phyloP scores from a whole-genome alignment of 2,797 vertebrate genomes.

The Halcyon badia region DNA sequence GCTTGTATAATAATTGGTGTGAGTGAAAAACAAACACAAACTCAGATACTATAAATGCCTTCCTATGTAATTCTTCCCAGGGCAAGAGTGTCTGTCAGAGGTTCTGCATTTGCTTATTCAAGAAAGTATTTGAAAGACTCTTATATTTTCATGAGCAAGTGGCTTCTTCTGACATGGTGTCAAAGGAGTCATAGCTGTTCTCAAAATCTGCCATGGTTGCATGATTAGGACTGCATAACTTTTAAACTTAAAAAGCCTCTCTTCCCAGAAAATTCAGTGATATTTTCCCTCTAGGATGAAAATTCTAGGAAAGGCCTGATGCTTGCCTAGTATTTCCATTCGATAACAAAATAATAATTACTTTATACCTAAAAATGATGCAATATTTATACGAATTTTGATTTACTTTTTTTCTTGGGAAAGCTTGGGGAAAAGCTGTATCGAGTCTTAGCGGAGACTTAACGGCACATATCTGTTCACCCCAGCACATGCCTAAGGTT shows the following conservation, averaged over 20 bases:
- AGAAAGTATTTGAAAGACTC: slow-evolving; percentile 4
- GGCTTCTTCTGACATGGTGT: slow-evolving; percentile 3
- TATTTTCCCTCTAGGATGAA: slow-evolving; percentile 29
- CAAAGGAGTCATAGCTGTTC: slow-evolving; percentile 22
- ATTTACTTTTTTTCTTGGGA: not conserved
- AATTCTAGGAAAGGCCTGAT: not conserved
- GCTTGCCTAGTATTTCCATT: not conserved
- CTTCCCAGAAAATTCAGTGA: slow-evolving; percentile 9
- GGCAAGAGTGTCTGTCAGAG: not conserved
- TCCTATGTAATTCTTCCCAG: not conserved
- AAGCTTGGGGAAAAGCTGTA: not conserved
- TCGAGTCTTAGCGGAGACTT: not conserved
- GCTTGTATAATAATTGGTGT: slow-evolving; percentile 13
- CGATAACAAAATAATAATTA: slow-evolving; percentile 3
- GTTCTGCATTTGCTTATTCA: slow-evolving; percentile 2
- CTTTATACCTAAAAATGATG: not conserved
- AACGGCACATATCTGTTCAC: not conserved
- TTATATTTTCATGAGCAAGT: slow-evolving; percentile 12
- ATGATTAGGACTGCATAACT: slow-evolving; percentile 49
- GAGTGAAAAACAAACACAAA: slow-evolving; percentile 11
- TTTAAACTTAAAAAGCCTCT: not conserved
- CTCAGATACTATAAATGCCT: slow-evolving; percentile 26
- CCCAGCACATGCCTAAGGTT: not conserved
- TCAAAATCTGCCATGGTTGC: not conserved
- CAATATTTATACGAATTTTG: not conserved